Base-by-base conservation (phyloP, 2,113 vertebrate genomes). In the Noturus placidus region DNA sequence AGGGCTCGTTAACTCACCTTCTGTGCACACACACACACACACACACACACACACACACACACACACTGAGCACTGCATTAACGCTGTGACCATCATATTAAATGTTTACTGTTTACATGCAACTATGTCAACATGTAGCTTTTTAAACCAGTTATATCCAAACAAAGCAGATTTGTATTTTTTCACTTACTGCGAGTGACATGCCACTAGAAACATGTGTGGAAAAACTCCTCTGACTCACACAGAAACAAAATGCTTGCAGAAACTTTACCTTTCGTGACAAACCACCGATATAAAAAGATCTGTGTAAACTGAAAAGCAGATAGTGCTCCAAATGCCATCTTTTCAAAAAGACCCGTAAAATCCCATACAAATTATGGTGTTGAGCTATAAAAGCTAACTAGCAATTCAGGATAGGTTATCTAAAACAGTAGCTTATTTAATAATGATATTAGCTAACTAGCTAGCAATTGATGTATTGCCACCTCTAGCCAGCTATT, bases 1-100 rank as follows among this genome's bases (percentile, higher is more conserved):
- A 46, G 42, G 85, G 76, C 82, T 88, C 33, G 46, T 88, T 85
- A 90, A 88, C 89, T 83, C 65, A 57, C 30, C 38, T 30, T 50
- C 27, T 35, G 35, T 35, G 52, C 30, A 14, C 42, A 69, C n/a
- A 76, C 83, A n/a, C 57, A 25, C 80, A 57, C 54, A 63, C 20
- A 46, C 76, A 33, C 69, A 82, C 42, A 86, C 84, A 88, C 70
- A 59, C 78, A 86, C 38, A 65, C 79, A 42, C 46, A 10, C 46
- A 50, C 46, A 30, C 69, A 72, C 33, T 7, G 1, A 72, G 17
- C 6, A 33, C 0, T 35, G 33, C 27, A 17, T 78, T 54, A 54
- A 52, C 46, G 5, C 46, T 30, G 15, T 30, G 15, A 78, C 14
- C 5, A 50, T 50, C 50, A 25, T 46, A 79, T 79, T 56, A 79